Evolutionary conservation across 2,797 vertebrate genomes (phyloP).

Genomic region (Myotis vivesi): DNA sequence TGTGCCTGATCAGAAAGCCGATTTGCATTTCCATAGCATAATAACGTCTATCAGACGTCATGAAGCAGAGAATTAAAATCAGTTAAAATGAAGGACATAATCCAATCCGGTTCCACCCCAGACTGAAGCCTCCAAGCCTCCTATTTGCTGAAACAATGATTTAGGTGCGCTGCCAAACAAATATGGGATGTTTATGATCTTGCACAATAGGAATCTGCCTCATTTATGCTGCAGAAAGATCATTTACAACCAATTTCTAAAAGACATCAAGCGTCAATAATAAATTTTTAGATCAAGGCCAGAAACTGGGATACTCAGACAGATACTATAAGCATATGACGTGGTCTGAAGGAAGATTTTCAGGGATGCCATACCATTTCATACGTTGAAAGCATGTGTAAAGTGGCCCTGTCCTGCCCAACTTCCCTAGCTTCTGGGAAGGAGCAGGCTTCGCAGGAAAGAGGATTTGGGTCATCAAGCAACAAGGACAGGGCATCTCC

Average conservation of each 20-base stretch:
- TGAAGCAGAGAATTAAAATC: constrained; percentile 60
- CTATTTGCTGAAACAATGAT: constrained; percentile 36
- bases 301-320: constrained; percentile 62
- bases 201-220: not conserved
- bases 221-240: constrained; percentile 56
- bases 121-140: not conserved
- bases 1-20: constrained; percentile 9
- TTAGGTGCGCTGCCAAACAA: constrained; percentile 52
- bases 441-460: not conserved
- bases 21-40: not conserved
- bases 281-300: constrained; percentile 73
- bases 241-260: constrained; percentile 68
- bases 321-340: constrained; percentile 47
- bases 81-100: constrained; percentile 7
- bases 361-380: constrained; percentile 40
- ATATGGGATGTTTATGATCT: constrained; percentile 34
- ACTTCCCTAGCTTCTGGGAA: not conserved
- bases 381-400: not conserved
- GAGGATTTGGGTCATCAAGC: not conserved
- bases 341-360: constrained; percentile 47
- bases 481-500: not conserved
- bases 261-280: constrained; percentile 62
- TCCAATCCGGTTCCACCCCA: not conserved
- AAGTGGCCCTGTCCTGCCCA: not conserved
- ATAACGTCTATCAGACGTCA: not conserved